Conservation (phyloP, 2,888 invertebrate genomes). For the Rhamphomyia laevipes region DNA sequence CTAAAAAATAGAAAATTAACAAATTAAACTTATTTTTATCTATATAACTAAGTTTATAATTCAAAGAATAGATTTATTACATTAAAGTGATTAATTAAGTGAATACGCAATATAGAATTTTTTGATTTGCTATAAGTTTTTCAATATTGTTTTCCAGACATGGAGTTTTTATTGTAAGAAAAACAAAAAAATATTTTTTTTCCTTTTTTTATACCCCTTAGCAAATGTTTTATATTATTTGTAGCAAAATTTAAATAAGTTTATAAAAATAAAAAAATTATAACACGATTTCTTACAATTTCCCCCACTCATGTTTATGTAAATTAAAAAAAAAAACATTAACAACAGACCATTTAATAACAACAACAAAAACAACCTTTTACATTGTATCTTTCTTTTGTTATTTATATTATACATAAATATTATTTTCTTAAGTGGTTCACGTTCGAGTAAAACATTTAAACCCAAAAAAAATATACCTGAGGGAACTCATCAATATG, state of each 20-base stretch:
- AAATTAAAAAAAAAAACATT: no score
- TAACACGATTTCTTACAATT: not conserved
- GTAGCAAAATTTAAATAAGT: not conserved
- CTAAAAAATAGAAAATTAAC: no score
- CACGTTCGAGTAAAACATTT: constrained; percentile 90
- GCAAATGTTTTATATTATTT: not conserved
- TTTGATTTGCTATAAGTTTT: not conserved
- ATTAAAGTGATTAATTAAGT: no score
- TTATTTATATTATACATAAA: not conserved
- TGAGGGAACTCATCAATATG: constrained; percentile 97
- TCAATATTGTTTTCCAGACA: constrained; percentile 15
- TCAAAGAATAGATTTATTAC: no score
- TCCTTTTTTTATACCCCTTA: no score
- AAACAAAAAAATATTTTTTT: constrained; percentile 1
- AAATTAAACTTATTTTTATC: no score
- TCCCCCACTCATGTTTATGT: no score
- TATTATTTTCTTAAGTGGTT: constrained; percentile 23
- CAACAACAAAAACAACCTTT: no score
- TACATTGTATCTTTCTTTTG: not conserved
- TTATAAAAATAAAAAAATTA: not conserved
- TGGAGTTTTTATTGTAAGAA: constrained; percentile 38
- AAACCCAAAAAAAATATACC: constrained; percentile 99
- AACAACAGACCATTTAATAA: no score
- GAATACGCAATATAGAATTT: no score
- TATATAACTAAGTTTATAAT: no score